These are phyloP conservation scores for Melanotaenia trifasciata DNA, from an alignment of 2,797 vertebrate species.

Conservation along the genomic window DNA sequence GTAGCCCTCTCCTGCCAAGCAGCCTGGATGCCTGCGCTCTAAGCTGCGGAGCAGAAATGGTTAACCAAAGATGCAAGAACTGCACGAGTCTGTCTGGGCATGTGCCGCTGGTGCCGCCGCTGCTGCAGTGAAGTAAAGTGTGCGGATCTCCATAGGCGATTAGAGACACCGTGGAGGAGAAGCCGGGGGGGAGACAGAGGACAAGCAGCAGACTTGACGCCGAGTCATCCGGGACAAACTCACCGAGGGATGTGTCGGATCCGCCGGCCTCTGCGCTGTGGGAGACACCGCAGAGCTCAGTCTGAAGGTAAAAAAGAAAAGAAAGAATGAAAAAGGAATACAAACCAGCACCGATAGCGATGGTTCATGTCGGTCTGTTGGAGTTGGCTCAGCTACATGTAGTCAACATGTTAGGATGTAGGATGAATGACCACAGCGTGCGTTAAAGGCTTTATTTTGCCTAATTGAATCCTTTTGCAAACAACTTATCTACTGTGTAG, in stretches of 20 bases:
- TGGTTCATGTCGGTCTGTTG: constrained; percentile 39
- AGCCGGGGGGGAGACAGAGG: constrained; percentile 27
- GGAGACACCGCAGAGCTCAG: constrained; percentile 44
- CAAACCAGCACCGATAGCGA: constrained; percentile 24
- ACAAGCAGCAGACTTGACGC: constrained; percentile 9
- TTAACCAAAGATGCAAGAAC: constrained; percentile 66
- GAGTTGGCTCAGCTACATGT: constrained; percentile 8
- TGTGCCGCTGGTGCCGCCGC: constrained; percentile 71
- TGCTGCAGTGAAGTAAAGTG: constrained; percentile 83
- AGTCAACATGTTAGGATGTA: constrained; percentile 21
- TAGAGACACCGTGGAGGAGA: constrained; percentile 50
- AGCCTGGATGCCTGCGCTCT: background rate
- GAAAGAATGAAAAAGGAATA: background rate
- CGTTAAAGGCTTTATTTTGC: background rate
- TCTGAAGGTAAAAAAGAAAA: constrained; percentile 54
- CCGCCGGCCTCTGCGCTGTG: constrained; percentile 41
- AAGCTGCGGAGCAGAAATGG: constrained; percentile 48
- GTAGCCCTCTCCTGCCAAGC: background rate
- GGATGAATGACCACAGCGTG: background rate
- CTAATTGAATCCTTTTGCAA: background rate
- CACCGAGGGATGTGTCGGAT: constrained; percentile 30
- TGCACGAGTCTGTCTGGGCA: constrained; percentile 74
- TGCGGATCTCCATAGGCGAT: constrained; percentile 78
- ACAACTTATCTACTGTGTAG: constrained; percentile 23
- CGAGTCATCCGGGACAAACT: constrained; percentile 28